These are phyloP conservation scores for Rhysida immarginata DNA, from an alignment of 1,140 invertebrate genomes.

Conservation along the genomic window DNA sequence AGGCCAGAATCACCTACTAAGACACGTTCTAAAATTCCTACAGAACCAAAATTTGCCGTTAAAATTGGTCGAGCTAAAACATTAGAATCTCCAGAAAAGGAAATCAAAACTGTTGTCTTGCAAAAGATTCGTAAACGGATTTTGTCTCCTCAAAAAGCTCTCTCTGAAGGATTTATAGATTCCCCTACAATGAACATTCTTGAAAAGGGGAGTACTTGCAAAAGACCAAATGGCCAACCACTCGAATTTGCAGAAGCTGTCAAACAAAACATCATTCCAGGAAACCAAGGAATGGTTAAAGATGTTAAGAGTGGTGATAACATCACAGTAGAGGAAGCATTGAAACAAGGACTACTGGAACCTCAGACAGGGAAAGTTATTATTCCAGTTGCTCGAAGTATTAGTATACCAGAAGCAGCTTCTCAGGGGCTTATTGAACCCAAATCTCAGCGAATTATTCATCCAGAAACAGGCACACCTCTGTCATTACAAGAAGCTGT, in stretches of 20 bases:
- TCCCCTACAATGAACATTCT: slow-evolving; percentile 50
- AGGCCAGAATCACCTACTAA: not conserved
- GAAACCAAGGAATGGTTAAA: slow-evolving; percentile 57
- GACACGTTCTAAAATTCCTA: not conserved
- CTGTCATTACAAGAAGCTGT: slow-evolving; percentile 66
- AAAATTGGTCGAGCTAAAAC: slow-evolving; percentile 41
- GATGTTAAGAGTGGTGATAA: slow-evolving; percentile 64
- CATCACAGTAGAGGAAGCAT: slow-evolving; percentile 64
- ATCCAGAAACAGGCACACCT: slow-evolving; percentile 67
- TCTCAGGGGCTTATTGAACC: slow-evolving; percentile 66
- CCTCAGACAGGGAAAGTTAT: slow-evolving; percentile 53
- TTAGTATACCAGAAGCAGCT: slow-evolving; percentile 64
- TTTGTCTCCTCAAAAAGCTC: slow-evolving; percentile 49
- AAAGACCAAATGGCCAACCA: slow-evolving; percentile 35
- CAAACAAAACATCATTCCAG: slow-evolving; percentile 54
- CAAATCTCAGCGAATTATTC: slow-evolving; percentile 61
- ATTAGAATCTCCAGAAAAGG: slow-evolving; percentile 36
- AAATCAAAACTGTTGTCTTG: slow-evolving; percentile 50
- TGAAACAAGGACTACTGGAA: slow-evolving; percentile 70
- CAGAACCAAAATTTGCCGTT: slow-evolving; percentile 48
- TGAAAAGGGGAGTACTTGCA: slow-evolving; percentile 19
- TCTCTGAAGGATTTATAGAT: slow-evolving; percentile 57
- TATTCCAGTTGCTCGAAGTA: slow-evolving; percentile 59
- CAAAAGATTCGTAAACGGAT: slow-evolving; percentile 61
- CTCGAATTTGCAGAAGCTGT: slow-evolving; percentile 60